phyloP scores from a whole-genome alignment of 2,888 invertebrate genomes.

The Noctua fimbriata region DNA sequence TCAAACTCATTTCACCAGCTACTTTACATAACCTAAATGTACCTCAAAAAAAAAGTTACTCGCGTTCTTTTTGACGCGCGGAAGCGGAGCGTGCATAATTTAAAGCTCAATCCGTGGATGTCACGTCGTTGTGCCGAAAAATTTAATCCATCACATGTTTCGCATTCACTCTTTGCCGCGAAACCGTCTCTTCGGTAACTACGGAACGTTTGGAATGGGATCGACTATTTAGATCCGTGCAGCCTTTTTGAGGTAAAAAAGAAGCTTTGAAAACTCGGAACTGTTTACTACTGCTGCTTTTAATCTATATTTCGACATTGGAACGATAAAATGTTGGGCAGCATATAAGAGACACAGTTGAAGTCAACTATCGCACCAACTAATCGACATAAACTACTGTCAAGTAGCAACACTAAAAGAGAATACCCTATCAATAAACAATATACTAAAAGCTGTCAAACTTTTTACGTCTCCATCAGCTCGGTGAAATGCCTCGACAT shows the following conservation, averaged over 20 bases:
- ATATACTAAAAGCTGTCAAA: conserved; percentile 47
- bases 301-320: neutral
- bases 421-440: conserved; percentile 55
- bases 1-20: conserved; percentile 63
- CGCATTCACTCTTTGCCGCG: conserved; percentile 70
- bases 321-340: neutral
- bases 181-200: conserved; percentile 68
- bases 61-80: conserved; percentile 66
- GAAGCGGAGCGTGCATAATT: conserved; percentile 79
- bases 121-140: conserved; percentile 84
- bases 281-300: neutral
- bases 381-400: conserved; percentile 18
- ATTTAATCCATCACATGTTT: conserved; percentile 86
- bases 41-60: conserved; percentile 58
- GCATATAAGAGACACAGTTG: neutral
- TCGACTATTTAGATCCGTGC: conserved; percentile 43
- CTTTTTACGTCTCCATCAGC: conserved; percentile 64
- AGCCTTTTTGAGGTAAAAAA: conserved; percentile 21
- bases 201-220: conserved; percentile 54
- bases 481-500: conserved; percentile 37
- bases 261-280: neutral
- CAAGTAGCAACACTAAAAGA: conserved; percentile 32
- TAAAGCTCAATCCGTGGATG: conserved; percentile 79
- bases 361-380: neutral
- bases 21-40: conserved; percentile 66